Base-by-base conservation (phyloP, 2,888 invertebrate genomes). In the Torymus aiolomorphi region DNA sequence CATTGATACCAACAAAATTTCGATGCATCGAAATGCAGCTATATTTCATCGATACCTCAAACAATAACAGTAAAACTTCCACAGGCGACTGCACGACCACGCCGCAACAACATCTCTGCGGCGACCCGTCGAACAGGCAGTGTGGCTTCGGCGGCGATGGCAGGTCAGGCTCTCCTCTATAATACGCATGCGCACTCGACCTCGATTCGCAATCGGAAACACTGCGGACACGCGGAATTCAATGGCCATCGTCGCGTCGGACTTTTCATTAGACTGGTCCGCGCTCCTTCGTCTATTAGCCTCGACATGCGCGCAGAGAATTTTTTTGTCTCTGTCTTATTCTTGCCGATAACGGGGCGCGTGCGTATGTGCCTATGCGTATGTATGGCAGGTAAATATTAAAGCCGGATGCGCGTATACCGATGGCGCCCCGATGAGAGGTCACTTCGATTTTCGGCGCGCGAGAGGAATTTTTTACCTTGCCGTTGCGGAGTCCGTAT, bases 191-290 rank as follows among this genome's bases (percentile, higher is more conserved):
- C 51, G 69, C 42, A 18, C 71, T 59, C 63, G 66, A 74, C 74
- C 74, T 66, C 74, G 66, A 74, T 74, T 74, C 59, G 20, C 57
- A 49, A 74, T 74, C 74, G 66, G 74, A 74, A 74, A 74, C n/a
- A 16, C 13, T 31, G 18, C 24, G 13, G 16, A 4, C 49, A 14
- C 20, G 42, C 24, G 74, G 57, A 74, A 74, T 74, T 66, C 66
- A 66, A 66, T 59, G 51, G n/a, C n/a, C 57, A 69, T 8, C 57
- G n/a, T 0, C 49, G 49, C n/a, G 18, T 3, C 65, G 49, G 20
- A 52, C 14, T 74, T 57, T 57, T 57, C 74, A 51, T 66, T 66
- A 74, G 49, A 66, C 49, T n/a, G 42, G 20, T 18, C 8, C 31
- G 2, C 57, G 13, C 24, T 20, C 31, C 16, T 18, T 10, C 18